phyloP scores from a whole-genome alignment of 2,888 invertebrate species.

The Allophyes oxyacanthae region DNA sequence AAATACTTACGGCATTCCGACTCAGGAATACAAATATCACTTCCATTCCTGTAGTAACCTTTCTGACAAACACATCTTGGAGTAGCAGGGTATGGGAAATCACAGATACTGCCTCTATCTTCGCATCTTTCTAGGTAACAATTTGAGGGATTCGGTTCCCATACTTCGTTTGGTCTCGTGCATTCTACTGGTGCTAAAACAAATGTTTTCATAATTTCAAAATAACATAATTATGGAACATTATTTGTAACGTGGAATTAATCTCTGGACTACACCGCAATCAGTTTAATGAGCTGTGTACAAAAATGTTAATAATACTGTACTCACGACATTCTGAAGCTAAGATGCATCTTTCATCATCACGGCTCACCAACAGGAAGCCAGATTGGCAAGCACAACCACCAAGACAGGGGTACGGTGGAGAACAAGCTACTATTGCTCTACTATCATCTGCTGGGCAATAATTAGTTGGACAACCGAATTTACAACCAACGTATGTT shows the following conservation, averaged over 20 bases:
- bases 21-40: constrained; percentile 55
- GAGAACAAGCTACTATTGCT: constrained; percentile 57
- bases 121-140: constrained; percentile 63
- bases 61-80: constrained; percentile 57
- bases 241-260: too few species aligned
- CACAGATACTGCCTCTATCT: constrained; percentile 47
- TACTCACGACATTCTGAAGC: constrained; percentile 63
- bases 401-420: constrained; percentile 62
- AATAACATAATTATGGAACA: too few species aligned
- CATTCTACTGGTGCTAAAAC: constrained; percentile 66
- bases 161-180: constrained; percentile 65
- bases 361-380: constrained; percentile 45
- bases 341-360: constrained; percentile 23
- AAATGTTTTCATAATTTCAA: not conserved
- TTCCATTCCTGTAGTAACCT: constrained; percentile 53
- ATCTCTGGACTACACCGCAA: too few species aligned
- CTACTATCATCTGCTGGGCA: constrained; percentile 64
- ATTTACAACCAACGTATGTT: constrained; percentile 62
- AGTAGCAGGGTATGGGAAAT: constrained; percentile 19
- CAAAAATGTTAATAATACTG: not conserved
- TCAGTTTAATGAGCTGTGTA: too few species aligned
- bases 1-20: constrained; percentile 59
- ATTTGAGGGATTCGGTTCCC: constrained; percentile 55
- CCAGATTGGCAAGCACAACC: constrained; percentile 68
- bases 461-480: constrained; percentile 59